These are phyloP conservation scores for Zoanthus sansibaricus DNA, from an alignment of 92 coral and sea anemone species.

Conservation along the genomic window DNA sequence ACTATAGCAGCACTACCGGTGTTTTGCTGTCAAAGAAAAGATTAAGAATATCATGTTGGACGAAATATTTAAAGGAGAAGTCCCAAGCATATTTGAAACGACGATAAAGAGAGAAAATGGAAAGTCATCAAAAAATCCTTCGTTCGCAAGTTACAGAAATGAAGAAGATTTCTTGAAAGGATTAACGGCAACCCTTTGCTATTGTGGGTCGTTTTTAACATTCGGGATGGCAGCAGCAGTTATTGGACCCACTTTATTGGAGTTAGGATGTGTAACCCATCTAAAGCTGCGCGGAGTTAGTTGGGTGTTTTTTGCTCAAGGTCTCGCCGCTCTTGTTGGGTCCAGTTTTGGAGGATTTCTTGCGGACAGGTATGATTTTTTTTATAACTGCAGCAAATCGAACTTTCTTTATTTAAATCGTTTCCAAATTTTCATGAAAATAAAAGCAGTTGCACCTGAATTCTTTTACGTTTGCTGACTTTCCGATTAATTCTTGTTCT, in stretches of 20 bases:
- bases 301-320: conserved; percentile 96
- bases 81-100: conserved; percentile 90
- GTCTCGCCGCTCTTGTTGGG: conserved; percentile 91
- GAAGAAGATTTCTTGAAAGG: conserved; percentile 93
- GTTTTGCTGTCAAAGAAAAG: neutral
- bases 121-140: conserved; percentile 48
- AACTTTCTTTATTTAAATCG: neutral
- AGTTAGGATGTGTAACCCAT: conserved; percentile 89
- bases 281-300: conserved; percentile 82
- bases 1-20: neutral
- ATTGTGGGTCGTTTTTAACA: conserved; percentile 94
- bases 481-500: neutral
- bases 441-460: neutral
- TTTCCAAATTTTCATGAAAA: neutral
- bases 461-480: neutral
- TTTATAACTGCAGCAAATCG: neutral
- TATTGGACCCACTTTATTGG: conserved; percentile 96
- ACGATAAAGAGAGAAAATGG: conserved; percentile 88
- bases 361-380: conserved; percentile 86
- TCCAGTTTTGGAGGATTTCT: conserved; percentile 90
- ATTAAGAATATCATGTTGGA: conserved; percentile 70
- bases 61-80: conserved; percentile 94
- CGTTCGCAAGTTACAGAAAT: conserved; percentile 78
- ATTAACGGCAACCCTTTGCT: conserved; percentile 83
- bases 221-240: conserved; percentile 97